A percentile compares a stretch with the other conserved stretches of the same genome.
phyloP scores from a whole-genome alignment of 2,797 vertebrate species.

The Acestrorhynchus altus region DNA sequence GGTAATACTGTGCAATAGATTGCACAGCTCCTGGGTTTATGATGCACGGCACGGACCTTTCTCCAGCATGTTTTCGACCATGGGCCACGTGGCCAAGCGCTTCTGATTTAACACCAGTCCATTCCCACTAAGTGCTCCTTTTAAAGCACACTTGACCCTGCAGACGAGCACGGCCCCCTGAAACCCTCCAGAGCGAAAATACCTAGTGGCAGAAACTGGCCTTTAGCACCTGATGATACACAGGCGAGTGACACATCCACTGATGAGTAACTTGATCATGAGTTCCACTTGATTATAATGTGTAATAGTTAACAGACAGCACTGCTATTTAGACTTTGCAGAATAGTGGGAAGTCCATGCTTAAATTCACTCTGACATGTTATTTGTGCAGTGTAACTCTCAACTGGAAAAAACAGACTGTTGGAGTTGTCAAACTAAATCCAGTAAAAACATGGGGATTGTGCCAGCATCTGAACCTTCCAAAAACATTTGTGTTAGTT shows the following conservation, averaged over 20 bases:
- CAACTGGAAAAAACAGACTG: no score
- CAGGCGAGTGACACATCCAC: background rate
- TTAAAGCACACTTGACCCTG: conserved; percentile 35
- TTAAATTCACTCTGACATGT: background rate
- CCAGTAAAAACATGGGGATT: background rate
- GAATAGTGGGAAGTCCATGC: background rate
- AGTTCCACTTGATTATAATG: conserved; percentile 6
- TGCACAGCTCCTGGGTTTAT: conserved; percentile 10
- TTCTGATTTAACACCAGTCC: conserved; percentile 2
- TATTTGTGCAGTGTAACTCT: background rate
- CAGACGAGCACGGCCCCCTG: background rate
- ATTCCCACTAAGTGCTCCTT: background rate
- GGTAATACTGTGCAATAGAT: conserved; percentile 19
- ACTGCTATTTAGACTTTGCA: background rate
- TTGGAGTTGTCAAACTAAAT: background rate
- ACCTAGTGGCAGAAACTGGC: background rate
- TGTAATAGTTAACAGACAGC: conserved; percentile 16
- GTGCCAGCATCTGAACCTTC: background rate
- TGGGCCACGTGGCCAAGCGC: conserved; percentile 2
- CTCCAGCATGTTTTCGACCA: background rate
- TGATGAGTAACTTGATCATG: conserved; percentile 31
- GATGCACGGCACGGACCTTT: conserved; percentile 19
- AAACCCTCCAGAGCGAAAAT: background rate
- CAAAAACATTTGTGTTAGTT: background rate
- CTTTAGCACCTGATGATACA: conserved; percentile 30